A percentile compares a stretch with the other conserved stretches of the same genome.
These are phyloP conservation scores for Labeo calbasu DNA, from an alignment of 2,797 vertebrate species.

Conservation along the genomic window DNA sequence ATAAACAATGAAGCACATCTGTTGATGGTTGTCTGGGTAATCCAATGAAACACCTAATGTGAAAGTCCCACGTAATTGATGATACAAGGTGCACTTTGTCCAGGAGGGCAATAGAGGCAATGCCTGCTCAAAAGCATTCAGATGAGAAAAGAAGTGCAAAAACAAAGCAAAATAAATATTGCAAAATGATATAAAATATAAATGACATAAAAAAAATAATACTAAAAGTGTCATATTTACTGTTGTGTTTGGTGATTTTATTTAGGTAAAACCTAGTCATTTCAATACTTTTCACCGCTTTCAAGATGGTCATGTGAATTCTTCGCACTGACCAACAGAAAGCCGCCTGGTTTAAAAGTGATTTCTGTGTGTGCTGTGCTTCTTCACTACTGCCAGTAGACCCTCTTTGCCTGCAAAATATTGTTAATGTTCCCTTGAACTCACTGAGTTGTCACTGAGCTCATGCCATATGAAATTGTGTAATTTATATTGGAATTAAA, in stretches of 20 bases:
- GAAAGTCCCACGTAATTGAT: constrained; percentile 63
- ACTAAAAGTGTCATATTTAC: neutral
- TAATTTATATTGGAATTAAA: neutral
- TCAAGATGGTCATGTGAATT: neutral
- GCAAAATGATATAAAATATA: neutral
- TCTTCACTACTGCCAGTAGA: neutral
- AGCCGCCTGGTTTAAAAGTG: neutral
- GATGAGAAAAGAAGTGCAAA: neutral
- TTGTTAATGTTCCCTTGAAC: neutral
- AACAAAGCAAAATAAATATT: neutral
- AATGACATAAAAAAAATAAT: too few species aligned
- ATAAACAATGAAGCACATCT: constrained; percentile 20
- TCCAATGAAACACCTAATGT: constrained; percentile 59
- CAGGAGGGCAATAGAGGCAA: neutral
- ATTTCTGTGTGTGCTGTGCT: neutral
- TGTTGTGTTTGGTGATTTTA: neutral
- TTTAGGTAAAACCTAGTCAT: too few species aligned
- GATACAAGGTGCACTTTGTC: constrained; percentile 9
- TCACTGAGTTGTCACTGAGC: neutral
- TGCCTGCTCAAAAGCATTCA: neutral
- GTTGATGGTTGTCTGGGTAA: constrained; percentile 30
- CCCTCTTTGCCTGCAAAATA: neutral
- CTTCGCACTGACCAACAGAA: neutral
- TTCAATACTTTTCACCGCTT: neutral
- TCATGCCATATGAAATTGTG: neutral